Conservation (phyloP, 1,140 invertebrate genomes). For the Bicyclus anynana region DNA sequence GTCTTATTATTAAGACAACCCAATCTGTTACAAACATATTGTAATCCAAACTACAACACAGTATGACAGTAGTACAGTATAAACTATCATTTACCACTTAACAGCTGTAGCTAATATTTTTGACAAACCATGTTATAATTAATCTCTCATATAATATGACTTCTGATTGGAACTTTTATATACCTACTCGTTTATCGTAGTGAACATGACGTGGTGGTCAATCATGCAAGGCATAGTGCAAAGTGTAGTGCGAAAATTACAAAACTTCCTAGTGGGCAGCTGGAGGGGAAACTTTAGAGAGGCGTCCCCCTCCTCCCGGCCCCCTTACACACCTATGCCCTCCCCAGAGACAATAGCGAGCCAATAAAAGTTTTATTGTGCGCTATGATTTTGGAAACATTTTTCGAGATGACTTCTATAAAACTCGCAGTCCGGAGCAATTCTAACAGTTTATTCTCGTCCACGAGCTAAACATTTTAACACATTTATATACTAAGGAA, state of each 20-base stretch:
- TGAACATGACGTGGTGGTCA: not conserved
- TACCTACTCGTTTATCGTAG: not conserved
- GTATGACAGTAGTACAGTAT: too few species aligned
- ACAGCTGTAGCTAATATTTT: too few species aligned
- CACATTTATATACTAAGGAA: conserved; percentile 34
- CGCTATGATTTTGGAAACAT: conserved; percentile 73
- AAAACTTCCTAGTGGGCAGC: conserved; percentile 54
- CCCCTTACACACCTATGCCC: conserved; percentile 48
- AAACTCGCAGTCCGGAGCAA: conserved; percentile 66
- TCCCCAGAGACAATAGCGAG: conserved; percentile 62
- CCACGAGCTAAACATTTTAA: conserved; percentile 41
- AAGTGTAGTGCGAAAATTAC: conserved; percentile 57
- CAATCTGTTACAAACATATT: too few species aligned
- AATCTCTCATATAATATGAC: too few species aligned
- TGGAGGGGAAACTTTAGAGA: conserved; percentile 28
- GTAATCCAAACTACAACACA: too few species aligned
- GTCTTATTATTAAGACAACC: too few species aligned
- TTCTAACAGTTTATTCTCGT: conserved; percentile 54
- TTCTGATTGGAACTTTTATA: not conserved
- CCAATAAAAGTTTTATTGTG: conserved; percentile 74
- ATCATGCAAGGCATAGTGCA: conserved; percentile 18
- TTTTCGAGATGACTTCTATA: conserved; percentile 71
- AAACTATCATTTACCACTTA: too few species aligned
- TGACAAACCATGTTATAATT: too few species aligned
- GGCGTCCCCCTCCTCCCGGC: conserved; percentile 24